Conservation (phyloP, 2,888 invertebrate species). For the Heteromurus nitidus region DNA sequence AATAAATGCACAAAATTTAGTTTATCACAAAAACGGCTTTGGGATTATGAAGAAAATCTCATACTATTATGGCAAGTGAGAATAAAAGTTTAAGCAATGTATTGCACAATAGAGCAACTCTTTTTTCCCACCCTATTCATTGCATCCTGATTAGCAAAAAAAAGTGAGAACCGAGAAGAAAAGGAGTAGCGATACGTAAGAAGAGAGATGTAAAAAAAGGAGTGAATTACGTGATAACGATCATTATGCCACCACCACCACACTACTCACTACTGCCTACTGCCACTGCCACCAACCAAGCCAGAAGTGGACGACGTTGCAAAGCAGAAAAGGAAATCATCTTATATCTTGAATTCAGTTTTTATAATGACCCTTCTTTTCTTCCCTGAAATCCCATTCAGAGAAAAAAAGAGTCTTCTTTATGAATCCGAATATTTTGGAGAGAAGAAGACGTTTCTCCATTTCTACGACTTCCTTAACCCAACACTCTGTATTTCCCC, state of each 20-base stretch:
- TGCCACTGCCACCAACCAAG: slow-evolving; percentile 2
- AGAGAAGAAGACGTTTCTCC: too few species aligned
- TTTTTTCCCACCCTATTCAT: slow-evolving; percentile 35
- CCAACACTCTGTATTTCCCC: slow-evolving; percentile 25
- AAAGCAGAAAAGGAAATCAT: slow-evolving; percentile 9
- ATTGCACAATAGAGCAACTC: slow-evolving; percentile 40
- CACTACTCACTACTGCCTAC: not conserved
- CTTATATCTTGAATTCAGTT: slow-evolving; percentile 36
- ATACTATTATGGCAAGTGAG: too few species aligned
- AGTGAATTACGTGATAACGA: slow-evolving; percentile 56
- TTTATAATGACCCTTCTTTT: slow-evolving; percentile 25
- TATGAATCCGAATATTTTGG: too few species aligned
- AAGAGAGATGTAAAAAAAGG: slow-evolving; percentile 44
- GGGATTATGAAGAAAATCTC: too few species aligned
- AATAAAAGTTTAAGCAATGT: slow-evolving; percentile 28
- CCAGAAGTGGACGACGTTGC: slow-evolving; percentile 18
- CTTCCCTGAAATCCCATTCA: too few species aligned
- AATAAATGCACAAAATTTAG: too few species aligned
- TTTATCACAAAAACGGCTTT: too few species aligned
- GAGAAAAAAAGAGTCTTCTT: too few species aligned
- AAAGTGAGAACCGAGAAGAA: slow-evolving; percentile 45
- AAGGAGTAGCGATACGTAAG: not conserved
- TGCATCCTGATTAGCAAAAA: slow-evolving; percentile 36
- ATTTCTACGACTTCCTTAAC: too few species aligned
- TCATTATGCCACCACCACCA: slow-evolving; percentile 40